Percentiles rank a stretch among this genome's conserved stretches.
Conservation (phyloP, 2,113 vertebrate species). For the Hiodon alosoides region DNA sequence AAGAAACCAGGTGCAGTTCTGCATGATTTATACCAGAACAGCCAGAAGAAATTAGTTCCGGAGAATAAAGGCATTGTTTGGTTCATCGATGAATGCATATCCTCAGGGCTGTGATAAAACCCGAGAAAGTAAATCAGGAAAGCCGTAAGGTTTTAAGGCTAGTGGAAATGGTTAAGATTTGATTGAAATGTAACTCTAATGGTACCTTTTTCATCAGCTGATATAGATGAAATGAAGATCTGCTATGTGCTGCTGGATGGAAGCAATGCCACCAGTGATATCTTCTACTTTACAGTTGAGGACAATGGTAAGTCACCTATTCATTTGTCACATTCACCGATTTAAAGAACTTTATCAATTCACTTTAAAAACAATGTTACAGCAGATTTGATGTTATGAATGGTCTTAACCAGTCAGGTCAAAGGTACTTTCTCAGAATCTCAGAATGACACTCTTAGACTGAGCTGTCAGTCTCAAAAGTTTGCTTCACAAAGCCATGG, state of each 20-base stretch:
- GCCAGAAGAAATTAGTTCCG: no score
- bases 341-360: not conserved
- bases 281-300: slow-evolving; percentile 78
- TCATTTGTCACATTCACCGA: not conserved
- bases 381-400: no score
- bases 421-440: no score
- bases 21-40: no score
- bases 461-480: slow-evolving; percentile 32
- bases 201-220: slow-evolving; percentile 55
- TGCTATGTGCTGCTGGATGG: slow-evolving; percentile 68
- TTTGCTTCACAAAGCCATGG: slow-evolving; percentile 57
- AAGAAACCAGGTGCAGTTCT: no score
- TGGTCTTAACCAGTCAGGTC: no score
- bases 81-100: slow-evolving; percentile 12
- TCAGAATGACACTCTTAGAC: slow-evolving; percentile 27
- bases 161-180: not conserved
- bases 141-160: slow-evolving; percentile 1
- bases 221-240: slow-evolving; percentile 78
- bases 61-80: no score
- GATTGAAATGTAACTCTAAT: slow-evolving; percentile 22
- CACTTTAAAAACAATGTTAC: not conserved
- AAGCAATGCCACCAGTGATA: slow-evolving; percentile 71
- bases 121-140: slow-evolving; percentile 21
- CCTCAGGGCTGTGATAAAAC: slow-evolving; percentile 28
- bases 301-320: slow-evolving; percentile 66